Evolutionary conservation across 2,113 vertebrate species (phyloP), one percentile per base, ranked within the genome.

Genomic region (Chaenogobius annularis): DNA sequence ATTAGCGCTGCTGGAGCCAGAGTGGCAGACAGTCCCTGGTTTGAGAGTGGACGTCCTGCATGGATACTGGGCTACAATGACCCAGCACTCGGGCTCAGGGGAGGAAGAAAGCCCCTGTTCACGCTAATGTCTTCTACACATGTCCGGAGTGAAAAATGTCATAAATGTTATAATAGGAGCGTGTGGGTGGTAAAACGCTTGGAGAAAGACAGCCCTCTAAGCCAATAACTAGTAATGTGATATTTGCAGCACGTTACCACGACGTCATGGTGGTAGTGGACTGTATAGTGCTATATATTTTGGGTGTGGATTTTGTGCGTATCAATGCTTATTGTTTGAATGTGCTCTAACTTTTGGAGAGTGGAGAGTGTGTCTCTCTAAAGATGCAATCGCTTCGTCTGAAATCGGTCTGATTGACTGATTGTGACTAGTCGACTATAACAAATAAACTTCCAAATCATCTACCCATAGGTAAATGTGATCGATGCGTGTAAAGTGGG

Each of bases 1-100:
- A 91, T 88, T 89, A 78, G 12, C 10, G 66, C 78, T 54, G 68
- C 84, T 88, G 85, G 84, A 92, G 79, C 83, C 89, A 88, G 84
- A 74, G 75, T 55, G 35, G 67, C 62, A 77, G 75, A 61, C 67
- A 12, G 69, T 63, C 19, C 1, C 13, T 40, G 17, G 35, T 63
- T 63, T 63, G 79, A 75, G 54, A 35, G 46, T 43, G 56, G 37
- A 70, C 71, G 54, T 74, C 58, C 75, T 20, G 40, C 62, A 68
- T 69, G 62, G 73, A 73, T 71, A 68, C 58, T 0, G 1, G 19
- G 7, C 6, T 10, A 50, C 65, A 63, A 67, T 65, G 46, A 52
- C 26, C 69, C 58, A 48, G n/a, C 61, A 43, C 31, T 37, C 10
- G 19, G 10, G 13, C 23, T 31, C 58, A 19, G 10, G 19, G 31